Evolutionary conservation across 1,140 invertebrate species (phyloP).

Genomic region (Temnothorax longispinosus): DNA sequence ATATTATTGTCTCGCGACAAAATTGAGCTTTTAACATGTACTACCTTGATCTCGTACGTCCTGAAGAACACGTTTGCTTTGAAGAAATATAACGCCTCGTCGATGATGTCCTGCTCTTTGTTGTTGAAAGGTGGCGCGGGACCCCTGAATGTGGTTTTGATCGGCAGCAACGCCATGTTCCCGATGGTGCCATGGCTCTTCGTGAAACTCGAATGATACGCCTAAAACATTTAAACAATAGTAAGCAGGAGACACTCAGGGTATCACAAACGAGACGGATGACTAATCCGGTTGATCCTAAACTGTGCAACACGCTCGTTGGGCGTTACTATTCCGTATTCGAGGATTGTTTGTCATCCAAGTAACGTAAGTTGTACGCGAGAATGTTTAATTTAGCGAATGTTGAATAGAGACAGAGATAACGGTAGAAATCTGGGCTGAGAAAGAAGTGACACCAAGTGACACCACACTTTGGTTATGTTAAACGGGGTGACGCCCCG

Average conservation of each 20-base stretch:
- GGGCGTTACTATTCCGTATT: not conserved
- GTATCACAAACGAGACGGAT: not conserved
- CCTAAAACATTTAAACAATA: conserved; percentile 86
- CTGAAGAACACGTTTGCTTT: conserved; percentile 99
- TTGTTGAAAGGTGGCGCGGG: conserved; percentile 91
- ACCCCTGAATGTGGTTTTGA: conserved; percentile 94
- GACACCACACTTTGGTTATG: conserved; percentile 13
- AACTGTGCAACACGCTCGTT: not conserved
- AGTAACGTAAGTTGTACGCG: not conserved
- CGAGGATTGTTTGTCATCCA: not conserved
- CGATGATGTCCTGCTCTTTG: conserved; percentile 96
- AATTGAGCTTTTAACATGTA: not conserved
- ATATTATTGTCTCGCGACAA: not conserved
- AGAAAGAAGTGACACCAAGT: not conserved
- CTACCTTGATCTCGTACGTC: conserved; percentile 98
- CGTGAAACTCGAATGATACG: conserved; percentile 97
- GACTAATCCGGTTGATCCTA: not conserved
- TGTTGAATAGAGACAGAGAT: not conserved
- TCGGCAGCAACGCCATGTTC: conserved; percentile 96
- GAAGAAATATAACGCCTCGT: conserved; percentile 98
- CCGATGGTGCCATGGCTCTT: conserved; percentile 92
- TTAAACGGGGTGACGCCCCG: conserved; percentile 3
- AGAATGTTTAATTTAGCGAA: not conserved
- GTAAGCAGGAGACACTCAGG: not conserved
- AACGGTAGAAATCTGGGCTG: not conserved